Evolutionary conservation across 2,888 invertebrate genomes (phyloP), one percentile per base, ranked within the genome.

Genomic region (Tiliacea aurago): DNA sequence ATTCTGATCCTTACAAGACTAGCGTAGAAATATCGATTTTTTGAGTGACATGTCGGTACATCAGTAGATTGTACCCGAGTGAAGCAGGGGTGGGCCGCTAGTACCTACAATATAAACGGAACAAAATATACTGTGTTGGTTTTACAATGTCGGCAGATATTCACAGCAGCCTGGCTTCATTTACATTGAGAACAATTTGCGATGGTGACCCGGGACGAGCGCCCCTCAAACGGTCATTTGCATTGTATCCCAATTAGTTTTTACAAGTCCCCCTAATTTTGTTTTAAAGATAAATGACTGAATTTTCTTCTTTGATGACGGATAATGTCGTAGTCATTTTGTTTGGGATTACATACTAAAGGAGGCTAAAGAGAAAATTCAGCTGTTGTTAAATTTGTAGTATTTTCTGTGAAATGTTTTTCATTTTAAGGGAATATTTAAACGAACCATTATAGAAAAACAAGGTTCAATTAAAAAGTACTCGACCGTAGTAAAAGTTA

Each of bases 201-300:
- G 90, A 86, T 87, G 68, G 88, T 90, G 91, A 90, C 92, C 91
- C 90, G 83, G 86, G 87, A 87, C 75, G 87, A 87, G 86, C 85
- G 78, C 85, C 93, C 90, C 92, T 75, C 78, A 88, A 90, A 90
- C 81, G 74, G 72, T 84, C 84, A 94, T 95, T 95, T 94, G 92
- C 95, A 94, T 95, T 88, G 92, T 91, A 92, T 92, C 90, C 92
- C 92, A 93, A 95, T 95, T 94, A 93, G 94, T 94, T 94, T 91
- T 91, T 91, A 92, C 91, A 93, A 93, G 90, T 94, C 68, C 66
- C 28, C 91, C 92, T 93, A 94, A 94, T 95, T 90, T 88, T 84
- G 80, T 87, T 84, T 81, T 76, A 75, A 86, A 88, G 86, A 87
- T 87, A 87, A 89, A 89, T 88, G 85, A 83, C 78, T 73, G 68